phyloP scores from a whole-genome alignment of 2,113 vertebrate species.

The Catharus minimus region DNA sequence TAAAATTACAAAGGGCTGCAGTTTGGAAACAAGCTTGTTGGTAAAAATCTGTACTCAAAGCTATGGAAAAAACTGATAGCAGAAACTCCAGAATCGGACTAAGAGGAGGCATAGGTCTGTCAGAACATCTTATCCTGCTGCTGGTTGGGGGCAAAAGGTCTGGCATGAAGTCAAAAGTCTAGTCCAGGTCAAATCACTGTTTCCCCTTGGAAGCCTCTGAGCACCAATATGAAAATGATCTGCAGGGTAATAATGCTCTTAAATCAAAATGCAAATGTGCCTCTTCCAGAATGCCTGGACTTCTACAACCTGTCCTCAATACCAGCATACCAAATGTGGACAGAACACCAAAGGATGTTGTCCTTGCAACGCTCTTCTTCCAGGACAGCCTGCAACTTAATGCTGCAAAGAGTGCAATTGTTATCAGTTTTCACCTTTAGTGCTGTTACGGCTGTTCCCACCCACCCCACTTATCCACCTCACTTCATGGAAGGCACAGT shows the following conservation, averaged over 20 bases:
- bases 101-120: background rate
- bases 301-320: background rate
- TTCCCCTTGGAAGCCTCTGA: background rate
- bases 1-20: background rate
- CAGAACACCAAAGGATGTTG: background rate
- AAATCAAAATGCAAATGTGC: background rate
- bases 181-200: background rate
- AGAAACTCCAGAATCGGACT: background rate
- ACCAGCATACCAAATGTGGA: background rate
- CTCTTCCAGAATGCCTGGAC: background rate
- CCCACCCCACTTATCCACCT: background rate
- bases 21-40: background rate
- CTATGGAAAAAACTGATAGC: background rate
- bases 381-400: background rate
- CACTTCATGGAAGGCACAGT: background rate
- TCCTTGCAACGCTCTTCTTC: background rate
- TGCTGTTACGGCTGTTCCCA: background rate
- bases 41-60: background rate
- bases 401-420: background rate
- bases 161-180: background rate
- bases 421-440: accelerated
- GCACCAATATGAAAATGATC: background rate
- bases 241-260: background rate
- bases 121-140: background rate
- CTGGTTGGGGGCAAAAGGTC: background rate